phyloP scores from a whole-genome alignment of 2,113 vertebrate species.

The Ibidorhyncha struthersii region DNA sequence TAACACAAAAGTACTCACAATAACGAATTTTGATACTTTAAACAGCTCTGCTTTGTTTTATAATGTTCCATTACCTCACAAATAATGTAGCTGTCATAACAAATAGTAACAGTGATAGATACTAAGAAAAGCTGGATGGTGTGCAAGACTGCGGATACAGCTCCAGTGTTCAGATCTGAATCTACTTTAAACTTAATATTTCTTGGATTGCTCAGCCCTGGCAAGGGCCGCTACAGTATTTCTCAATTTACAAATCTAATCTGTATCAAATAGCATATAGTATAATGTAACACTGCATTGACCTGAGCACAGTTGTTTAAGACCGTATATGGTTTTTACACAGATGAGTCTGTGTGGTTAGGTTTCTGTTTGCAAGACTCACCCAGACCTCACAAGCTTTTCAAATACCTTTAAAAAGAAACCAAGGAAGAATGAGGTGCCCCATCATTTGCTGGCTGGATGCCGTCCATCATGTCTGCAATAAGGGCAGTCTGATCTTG shows the following conservation, averaged over 20 bases:
- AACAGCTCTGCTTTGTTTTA: slow-evolving; percentile 39
- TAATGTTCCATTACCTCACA: slow-evolving; percentile 37
- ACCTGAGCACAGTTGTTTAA: neutral
- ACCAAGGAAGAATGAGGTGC: neutral
- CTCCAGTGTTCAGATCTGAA: neutral
- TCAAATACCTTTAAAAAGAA: neutral
- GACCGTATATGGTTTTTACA: neutral
- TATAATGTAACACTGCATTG: neutral
- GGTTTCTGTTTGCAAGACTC: neutral
- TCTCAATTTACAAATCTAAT: slow-evolving; percentile 27
- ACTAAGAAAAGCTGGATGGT: slow-evolving; percentile 17
- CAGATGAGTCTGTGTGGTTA: neutral
- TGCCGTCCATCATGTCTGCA: neutral
- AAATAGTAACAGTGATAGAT: slow-evolving; percentile 26
- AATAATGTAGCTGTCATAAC: slow-evolving; percentile 60
- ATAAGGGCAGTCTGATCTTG: neutral
- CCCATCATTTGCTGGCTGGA: neutral
- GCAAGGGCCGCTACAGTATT: neutral
- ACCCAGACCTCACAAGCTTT: neutral
- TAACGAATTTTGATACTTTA: slow-evolving; percentile 35
- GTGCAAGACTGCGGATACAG: neutral
- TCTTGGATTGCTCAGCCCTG: slow-evolving; percentile 14
- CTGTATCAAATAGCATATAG: neutral
- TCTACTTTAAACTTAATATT: neutral
- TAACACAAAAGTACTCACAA: neutral